phyloP scores from a whole-genome alignment of 2,888 invertebrate genomes.

The Falcaria lacertinaria region DNA sequence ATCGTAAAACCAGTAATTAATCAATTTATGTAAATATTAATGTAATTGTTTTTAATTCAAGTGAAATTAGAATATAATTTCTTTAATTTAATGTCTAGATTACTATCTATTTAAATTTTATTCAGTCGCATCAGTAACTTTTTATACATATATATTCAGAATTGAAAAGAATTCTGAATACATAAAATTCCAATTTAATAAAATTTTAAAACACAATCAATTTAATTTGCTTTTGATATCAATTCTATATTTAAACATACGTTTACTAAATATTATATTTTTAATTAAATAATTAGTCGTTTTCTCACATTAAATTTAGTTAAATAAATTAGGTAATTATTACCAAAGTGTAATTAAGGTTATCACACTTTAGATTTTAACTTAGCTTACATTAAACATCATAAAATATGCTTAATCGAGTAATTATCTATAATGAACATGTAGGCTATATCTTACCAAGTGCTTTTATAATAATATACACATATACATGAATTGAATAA shows the following conservation, averaged over 20 bases:
- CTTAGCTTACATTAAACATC: slow-evolving; percentile 24
- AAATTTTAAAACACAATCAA: no score
- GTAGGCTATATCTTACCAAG: slow-evolving; percentile 21
- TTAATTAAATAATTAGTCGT: slow-evolving; percentile 15
- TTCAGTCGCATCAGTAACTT: no score
- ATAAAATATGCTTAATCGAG: slow-evolving; percentile 23
- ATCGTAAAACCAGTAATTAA: neutral
- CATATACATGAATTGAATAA: slow-evolving; percentile 9
- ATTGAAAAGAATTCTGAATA: no score
- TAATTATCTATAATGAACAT: slow-evolving; percentile 22
- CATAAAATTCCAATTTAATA: no score
- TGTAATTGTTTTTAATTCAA: slow-evolving; percentile 1
- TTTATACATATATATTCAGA: no score
- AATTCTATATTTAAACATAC: neutral
- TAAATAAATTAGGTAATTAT: slow-evolving; percentile 68
- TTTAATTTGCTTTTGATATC: neutral
- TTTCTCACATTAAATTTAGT: slow-evolving; percentile 55
- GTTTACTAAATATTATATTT: slow-evolving; percentile 13
- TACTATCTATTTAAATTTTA: no score
- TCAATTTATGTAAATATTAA: slow-evolving; percentile 1
- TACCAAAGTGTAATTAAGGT: slow-evolving; percentile 77
- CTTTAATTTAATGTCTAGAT: no score
- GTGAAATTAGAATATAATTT: slow-evolving; percentile 1
- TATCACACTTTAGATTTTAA: slow-evolving; percentile 51
- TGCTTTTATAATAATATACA: slow-evolving; percentile 22